Percentiles rank a stretch among this genome's conserved stretches.
Evolutionary conservation across 2,113 vertebrate species (phyloP).

Genomic region (Chinchilla lanigera): DNA sequence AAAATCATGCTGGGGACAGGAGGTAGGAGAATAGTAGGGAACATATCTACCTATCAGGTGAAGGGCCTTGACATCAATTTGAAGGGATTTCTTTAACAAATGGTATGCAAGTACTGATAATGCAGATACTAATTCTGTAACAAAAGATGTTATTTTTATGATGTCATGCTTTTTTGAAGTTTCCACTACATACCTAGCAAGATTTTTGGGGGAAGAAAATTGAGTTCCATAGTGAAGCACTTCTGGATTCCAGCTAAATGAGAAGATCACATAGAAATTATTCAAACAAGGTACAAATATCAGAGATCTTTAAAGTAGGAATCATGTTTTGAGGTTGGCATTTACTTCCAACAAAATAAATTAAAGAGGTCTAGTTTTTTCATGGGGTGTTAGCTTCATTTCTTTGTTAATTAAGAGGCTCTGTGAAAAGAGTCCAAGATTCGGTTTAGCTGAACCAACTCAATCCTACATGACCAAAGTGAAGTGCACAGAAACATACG

Average conservation of each 20-base stretch:
- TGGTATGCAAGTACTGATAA: fast-evolving
- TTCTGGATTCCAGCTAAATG: not conserved
- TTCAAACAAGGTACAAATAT: not conserved
- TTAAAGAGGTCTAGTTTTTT: not conserved
- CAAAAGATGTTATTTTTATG: not conserved
- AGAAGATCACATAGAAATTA: not conserved
- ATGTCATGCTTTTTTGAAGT: not conserved
- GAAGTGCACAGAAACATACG: not conserved
- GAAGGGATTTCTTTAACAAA: not conserved
- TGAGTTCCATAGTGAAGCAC: not conserved
- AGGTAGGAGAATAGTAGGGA: fast-evolving
- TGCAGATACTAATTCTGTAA: not conserved
- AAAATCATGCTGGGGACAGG: not conserved
- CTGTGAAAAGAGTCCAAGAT: constrained; percentile 23
- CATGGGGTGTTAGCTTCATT: not conserved
- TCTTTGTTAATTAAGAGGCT: constrained; percentile 36
- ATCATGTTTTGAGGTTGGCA: not conserved
- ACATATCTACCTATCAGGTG: not conserved
- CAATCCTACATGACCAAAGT: not conserved
- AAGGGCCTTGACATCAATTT: not conserved
- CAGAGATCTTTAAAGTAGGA: constrained; percentile 9
- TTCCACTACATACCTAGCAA: not conserved
- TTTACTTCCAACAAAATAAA: not conserved
- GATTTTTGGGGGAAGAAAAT: not conserved
- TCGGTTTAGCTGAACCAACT: not conserved